phyloP scores from a whole-genome alignment of 2,113 vertebrate genomes.

The Macrotus californicus region DNA sequence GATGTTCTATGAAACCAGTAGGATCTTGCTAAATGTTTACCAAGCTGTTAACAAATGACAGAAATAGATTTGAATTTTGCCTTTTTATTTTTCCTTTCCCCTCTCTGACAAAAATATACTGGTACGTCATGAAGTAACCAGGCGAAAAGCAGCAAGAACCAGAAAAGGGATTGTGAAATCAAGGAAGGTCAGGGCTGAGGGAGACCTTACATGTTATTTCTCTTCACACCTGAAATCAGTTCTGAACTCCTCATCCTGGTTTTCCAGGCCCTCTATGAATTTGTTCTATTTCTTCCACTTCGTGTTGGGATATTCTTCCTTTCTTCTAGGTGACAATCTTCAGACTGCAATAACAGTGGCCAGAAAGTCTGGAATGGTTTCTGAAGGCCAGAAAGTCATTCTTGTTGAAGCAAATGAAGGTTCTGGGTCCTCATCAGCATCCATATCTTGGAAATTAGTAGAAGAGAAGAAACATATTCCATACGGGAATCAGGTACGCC shows the following conservation, averaged over 20 bases:
- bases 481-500: slow-evolving; percentile 61
- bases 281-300: not conserved
- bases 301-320: not conserved
- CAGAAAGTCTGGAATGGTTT: slow-evolving; percentile 82
- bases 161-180: not conserved
- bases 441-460: slow-evolving; percentile 78
- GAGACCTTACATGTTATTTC: not conserved
- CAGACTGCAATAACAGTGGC: slow-evolving; percentile 86
- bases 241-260: not conserved
- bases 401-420: slow-evolving; percentile 78
- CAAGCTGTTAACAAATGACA: not conserved
- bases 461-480: slow-evolving; percentile 64
- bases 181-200: not conserved
- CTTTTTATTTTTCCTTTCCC: not conserved
- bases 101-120: not conserved
- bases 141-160: not conserved
- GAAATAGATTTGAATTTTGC: not conserved
- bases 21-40: not conserved
- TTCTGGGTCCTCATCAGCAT: slow-evolving; percentile 71
- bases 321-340: slow-evolving; percentile 83
- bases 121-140: not conserved
- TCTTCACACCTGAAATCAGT: not conserved
- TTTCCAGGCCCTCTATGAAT: not conserved
- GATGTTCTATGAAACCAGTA: not conserved
- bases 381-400: slow-evolving; percentile 74